Conservation (phyloP, 2,113 vertebrate genomes). For the Equus przewalskii region DNA sequence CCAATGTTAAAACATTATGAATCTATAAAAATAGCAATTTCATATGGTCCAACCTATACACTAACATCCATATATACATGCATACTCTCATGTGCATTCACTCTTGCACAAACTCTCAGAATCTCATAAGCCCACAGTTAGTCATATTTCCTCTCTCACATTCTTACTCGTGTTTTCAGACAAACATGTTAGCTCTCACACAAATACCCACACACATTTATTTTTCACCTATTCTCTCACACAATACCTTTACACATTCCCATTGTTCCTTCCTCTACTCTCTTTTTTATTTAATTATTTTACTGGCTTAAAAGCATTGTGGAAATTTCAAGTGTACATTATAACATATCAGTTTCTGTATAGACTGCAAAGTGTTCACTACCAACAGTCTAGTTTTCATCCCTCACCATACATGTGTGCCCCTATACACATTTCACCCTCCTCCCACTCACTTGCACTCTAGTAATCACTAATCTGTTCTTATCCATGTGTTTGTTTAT, state of each 20-base stretch:
- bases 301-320: too few relatives aligned
- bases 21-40: not conserved
- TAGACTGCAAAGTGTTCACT: too few relatives aligned
- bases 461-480: too few relatives aligned
- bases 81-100: not conserved
- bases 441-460: too few relatives aligned
- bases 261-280: not conserved
- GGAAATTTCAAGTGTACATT: too few relatives aligned
- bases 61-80: not conserved
- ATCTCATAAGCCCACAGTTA: not conserved
- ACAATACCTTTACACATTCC: not conserved
- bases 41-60: not conserved
- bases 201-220: not conserved
- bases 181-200: not conserved
- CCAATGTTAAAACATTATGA: not conserved
- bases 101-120: not conserved
- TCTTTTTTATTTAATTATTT: too few relatives aligned
- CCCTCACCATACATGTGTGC: too few relatives aligned
- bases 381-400: too few relatives aligned
- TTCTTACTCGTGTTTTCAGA: not conserved
- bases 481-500: too few relatives aligned
- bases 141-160: not conserved
- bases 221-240: not conserved
- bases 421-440: too few relatives aligned
- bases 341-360: too few relatives aligned